Percentiles rank a stretch among this genome's conserved stretches.
phyloP scores from a whole-genome alignment of 2,797 vertebrate genomes.

The Scleropages formosus region DNA sequence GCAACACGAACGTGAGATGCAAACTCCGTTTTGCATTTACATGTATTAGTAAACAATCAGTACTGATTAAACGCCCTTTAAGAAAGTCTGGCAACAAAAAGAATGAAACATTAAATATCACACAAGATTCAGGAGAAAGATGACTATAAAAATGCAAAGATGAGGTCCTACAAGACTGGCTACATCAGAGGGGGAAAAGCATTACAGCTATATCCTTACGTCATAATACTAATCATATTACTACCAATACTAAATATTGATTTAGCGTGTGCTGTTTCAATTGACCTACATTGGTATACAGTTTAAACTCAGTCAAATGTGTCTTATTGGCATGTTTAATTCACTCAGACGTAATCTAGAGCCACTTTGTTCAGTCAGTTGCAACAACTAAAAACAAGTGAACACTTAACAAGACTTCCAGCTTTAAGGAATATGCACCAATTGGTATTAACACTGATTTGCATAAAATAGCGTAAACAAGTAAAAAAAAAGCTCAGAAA shows the following conservation, averaged over 20 bases:
- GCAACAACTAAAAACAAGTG: neutral
- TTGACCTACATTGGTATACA: neutral
- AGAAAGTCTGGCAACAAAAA: constrained; percentile 3
- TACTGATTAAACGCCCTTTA: neutral
- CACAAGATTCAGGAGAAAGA: too few species aligned
- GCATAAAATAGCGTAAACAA: neutral
- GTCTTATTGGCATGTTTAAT: neutral
- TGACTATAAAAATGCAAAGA: too few species aligned
- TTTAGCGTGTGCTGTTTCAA: neutral
- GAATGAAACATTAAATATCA: neutral
- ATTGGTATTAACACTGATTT: neutral
- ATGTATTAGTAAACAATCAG: neutral
- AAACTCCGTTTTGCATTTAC: neutral
- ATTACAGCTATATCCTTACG: neutral
- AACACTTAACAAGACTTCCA: neutral
- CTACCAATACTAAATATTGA: too few species aligned
- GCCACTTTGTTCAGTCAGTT: constrained; percentile 14
- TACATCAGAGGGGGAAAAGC: too few species aligned
- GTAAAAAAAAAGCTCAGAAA: neutral
- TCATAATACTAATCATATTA: neutral
- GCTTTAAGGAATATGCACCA: neutral
- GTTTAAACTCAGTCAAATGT: constrained; percentile 13
- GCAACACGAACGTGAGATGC: neutral
- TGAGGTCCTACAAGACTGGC: too few species aligned
- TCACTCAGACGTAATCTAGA: neutral